These are phyloP conservation scores for Ctenoplectra terminalis DNA, from an alignment of 1,140 invertebrate genomes.

Conservation along the genomic window DNA sequence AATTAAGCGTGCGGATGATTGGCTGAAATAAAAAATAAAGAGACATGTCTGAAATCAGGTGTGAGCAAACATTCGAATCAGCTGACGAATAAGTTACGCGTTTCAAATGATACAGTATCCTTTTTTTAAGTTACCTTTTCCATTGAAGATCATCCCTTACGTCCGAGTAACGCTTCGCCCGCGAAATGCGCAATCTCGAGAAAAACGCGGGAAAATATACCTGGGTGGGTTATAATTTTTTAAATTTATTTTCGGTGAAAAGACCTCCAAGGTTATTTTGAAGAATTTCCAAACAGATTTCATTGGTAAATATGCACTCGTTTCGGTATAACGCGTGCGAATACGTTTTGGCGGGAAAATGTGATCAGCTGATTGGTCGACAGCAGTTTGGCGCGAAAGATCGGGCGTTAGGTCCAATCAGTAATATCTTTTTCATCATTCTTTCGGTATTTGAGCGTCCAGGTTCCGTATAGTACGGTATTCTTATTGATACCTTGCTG, in stretches of 20 bases:
- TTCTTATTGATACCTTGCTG: too few species aligned
- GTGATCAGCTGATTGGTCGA: slow-evolving; percentile 37
- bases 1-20: too few species aligned
- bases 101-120: not conserved
- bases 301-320: not conserved
- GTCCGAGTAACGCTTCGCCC: not conserved
- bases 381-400: slow-evolving; percentile 37
- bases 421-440: not conserved
- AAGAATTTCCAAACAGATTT: not conserved
- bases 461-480: not conserved
- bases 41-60: not conserved
- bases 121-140: not conserved
- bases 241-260: rapidly evolving
- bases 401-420: not conserved
- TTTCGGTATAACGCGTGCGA: not conserved
- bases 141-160: slow-evolving; percentile 8
- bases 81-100: slow-evolving; percentile 2
- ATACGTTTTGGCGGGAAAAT: slow-evolving; percentile 49
- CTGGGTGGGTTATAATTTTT: not conserved
- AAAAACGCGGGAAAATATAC: slow-evolving; percentile 41
- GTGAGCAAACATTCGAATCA: not conserved
- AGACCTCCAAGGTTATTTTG: not conserved
- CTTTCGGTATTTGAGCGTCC: not conserved
- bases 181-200: not conserved
- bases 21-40: too few species aligned